Base-by-base conservation (phyloP, 2,797 vertebrate genomes). In the Oryzias dopingdopingensis region DNA sequence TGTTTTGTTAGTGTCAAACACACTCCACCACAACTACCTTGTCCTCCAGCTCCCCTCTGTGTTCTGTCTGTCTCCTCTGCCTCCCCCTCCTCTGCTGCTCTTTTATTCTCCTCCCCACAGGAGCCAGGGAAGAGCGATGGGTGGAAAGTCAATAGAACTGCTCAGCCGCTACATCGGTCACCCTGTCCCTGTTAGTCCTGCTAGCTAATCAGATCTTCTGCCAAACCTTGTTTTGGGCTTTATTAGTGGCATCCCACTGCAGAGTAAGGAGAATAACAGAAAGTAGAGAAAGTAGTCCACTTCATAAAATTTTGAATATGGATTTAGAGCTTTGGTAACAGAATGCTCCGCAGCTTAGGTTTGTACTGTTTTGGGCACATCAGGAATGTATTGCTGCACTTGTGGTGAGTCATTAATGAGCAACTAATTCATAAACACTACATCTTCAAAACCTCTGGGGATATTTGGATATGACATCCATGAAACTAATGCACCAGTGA, bases 171-270 rank as follows among this genome's bases (percentile, higher is more conserved):
- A 51, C 75, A 75, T 86, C 56, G 82, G 87, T 89, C 85, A 88
- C 63, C 26, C 62, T 80, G 79, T 86, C 82, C 84, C 81, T 66
- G 22, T 81, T 85, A 84, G 81, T 79, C 63, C 76, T 58, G 78
- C 65, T 66, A 67, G 81, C 68, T 88, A 88, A 91, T 92, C 85
- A 83, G 81, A 89, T 90, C 72, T 74, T 67, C 61, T 64, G 59
- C 46, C 66, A 82, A 85, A 79, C 65, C 86, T 78, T 74, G 61
- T 81, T 87, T 68, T 76, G 57, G 64, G 79, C 79, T 89, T 84
- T 86, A 83, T 89, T 91, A 87, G 77, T 72, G 71, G 70, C 62
- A 50, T 59, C 64, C 59, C 46, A 59, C 58, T 37, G 48, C 7
- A 52, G 61, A 57, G 24, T 1, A 45, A 40, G 32, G 12, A 16